phyloP scores from a whole-genome alignment of 2,888 invertebrate species.

The Ischnus inquisitorius region DNA sequence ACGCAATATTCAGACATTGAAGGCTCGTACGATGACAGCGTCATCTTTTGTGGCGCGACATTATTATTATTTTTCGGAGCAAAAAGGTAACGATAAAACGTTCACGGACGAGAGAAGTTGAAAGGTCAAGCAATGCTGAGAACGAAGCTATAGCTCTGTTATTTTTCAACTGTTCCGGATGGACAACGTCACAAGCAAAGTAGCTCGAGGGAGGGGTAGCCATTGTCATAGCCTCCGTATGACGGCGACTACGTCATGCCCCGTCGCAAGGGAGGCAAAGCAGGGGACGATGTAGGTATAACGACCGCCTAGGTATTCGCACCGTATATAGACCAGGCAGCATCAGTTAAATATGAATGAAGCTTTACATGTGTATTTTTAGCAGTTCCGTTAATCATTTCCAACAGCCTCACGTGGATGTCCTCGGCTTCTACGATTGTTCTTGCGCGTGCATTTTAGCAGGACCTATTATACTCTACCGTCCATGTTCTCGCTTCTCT shows the following conservation, averaged over 20 bases:
- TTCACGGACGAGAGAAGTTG: not conserved
- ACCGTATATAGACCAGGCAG: constrained; percentile 45
- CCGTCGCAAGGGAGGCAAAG: constrained; percentile 35
- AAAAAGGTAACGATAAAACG: not conserved
- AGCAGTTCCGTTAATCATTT: not conserved
- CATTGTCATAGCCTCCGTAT: not conserved
- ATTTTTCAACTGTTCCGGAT: not conserved
- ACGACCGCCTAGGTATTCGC: constrained; percentile 30
- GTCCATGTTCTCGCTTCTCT: not conserved
- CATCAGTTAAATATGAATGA: constrained; percentile 53
- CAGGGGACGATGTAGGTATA: constrained; percentile 29
- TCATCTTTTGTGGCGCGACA: too few relatives aligned
- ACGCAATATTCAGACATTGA: too few relatives aligned
- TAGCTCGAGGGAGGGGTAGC: not conserved
- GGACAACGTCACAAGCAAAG: not conserved
- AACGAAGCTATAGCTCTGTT: not conserved
- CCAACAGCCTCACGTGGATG: constrained; percentile 1
- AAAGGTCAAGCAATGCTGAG: not conserved
- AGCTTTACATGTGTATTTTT: constrained; percentile 27
- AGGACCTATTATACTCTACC: not conserved
- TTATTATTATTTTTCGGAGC: too few relatives aligned
- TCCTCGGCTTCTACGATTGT: not conserved
- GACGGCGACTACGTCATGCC: constrained; percentile 26
- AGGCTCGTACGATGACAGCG: too few relatives aligned
- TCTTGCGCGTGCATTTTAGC: not conserved